These are phyloP conservation scores for Lagria hirta DNA, from an alignment of 2,888 invertebrate genomes.

Conservation along the genomic window DNA sequence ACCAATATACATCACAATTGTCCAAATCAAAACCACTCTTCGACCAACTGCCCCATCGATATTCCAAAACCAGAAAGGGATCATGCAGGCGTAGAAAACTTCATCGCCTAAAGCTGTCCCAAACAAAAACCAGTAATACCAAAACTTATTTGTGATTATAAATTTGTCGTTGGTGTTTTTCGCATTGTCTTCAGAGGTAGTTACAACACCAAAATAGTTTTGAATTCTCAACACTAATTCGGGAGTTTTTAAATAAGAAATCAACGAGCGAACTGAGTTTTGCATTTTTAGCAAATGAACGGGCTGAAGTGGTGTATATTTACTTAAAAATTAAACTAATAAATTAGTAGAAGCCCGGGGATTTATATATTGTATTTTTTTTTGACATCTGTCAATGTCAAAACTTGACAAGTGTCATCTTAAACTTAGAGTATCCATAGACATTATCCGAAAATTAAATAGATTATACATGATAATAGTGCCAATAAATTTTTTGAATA, in stretches of 20 bases:
- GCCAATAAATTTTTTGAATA: too few relatives aligned
- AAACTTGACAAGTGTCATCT: too few relatives aligned
- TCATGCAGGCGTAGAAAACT: constrained; percentile 86
- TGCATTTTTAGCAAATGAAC: too few relatives aligned
- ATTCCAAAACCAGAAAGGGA: constrained; percentile 95
- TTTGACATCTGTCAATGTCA: too few relatives aligned
- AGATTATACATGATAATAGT: too few relatives aligned
- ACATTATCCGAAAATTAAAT: too few relatives aligned
- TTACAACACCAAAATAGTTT: constrained; percentile 73
- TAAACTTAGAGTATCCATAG: too few relatives aligned
- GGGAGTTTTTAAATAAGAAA: constrained; percentile 75
- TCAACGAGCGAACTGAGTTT: too few relatives aligned
- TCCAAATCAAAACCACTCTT: constrained; percentile 80
- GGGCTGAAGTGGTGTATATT: too few relatives aligned
- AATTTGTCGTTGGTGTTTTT: constrained; percentile 48
- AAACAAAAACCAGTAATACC: constrained; percentile 82
- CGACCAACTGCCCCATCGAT: constrained; percentile 84
- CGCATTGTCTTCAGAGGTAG: constrained; percentile 46
- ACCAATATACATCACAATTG: constrained; percentile 83
- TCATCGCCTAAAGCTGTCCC: constrained; percentile 90
- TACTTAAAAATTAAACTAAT: too few relatives aligned
- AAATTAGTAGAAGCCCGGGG: too few relatives aligned
- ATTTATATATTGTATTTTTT: too few relatives aligned
- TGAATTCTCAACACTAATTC: constrained; percentile 77
- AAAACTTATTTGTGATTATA: constrained; percentile 69